Percentiles rank a stretch among this genome's conserved stretches.
These are phyloP conservation scores for Loxodonta africana DNA, from an alignment of 2,113 vertebrate species.

Conservation along the genomic window DNA sequence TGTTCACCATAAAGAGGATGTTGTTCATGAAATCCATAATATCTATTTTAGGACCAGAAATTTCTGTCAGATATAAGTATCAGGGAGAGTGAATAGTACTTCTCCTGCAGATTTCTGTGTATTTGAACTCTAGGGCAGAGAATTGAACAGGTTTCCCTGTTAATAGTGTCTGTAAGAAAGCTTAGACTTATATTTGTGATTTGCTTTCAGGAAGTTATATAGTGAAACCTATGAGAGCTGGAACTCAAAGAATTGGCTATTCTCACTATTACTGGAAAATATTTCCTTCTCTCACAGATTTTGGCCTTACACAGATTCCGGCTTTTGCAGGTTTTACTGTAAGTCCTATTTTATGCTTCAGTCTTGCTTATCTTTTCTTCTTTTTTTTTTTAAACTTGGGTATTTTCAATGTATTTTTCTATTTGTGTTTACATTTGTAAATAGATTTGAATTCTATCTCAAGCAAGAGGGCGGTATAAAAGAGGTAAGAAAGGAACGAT, in stretches of 20 bases:
- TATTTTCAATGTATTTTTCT: background rate
- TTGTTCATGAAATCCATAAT: slow-evolving; percentile 47
- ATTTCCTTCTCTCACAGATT: background rate
- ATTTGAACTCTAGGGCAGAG: slow-evolving; percentile 28
- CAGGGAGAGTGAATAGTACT: background rate
- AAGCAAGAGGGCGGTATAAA: background rate
- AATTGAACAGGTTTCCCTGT: slow-evolving; percentile 25
- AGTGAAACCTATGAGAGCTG: background rate
- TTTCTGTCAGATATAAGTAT: slow-evolving; percentile 57
- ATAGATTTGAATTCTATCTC: background rate
- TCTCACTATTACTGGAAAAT: background rate
- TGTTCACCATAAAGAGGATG: slow-evolving; percentile 14
- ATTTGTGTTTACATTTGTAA: background rate
- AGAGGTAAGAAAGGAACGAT: background rate
- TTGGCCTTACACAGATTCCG: background rate
- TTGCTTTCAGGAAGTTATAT: background rate
- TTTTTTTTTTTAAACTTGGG: background rate
- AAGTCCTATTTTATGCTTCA: background rate
- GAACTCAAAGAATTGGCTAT: background rate
- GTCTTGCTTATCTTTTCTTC: background rate
- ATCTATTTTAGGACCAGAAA: slow-evolving; percentile 44
- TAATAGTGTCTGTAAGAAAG: slow-evolving; percentile 7
- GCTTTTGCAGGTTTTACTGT: background rate
- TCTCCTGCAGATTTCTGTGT: background rate
- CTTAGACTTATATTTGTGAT: background rate